A percentile compares a stretch with the other conserved stretches of the same genome.
Evolutionary conservation across 2,113 vertebrate genomes (phyloP).

Genomic region (Sorex fumeus): DNA sequence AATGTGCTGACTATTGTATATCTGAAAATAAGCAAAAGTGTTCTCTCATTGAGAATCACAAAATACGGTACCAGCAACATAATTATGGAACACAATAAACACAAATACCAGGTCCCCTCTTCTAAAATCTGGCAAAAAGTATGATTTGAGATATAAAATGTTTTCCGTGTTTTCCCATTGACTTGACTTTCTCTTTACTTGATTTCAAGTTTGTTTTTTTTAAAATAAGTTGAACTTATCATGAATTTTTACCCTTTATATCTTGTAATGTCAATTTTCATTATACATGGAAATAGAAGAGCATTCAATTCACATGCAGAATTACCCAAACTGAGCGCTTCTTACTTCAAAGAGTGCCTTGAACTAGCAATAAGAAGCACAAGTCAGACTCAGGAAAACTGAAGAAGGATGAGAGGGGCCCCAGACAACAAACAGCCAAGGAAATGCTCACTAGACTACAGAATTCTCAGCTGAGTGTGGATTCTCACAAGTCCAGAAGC

Average conservation of each 20-base stretch:
- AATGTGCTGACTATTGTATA: not conserved
- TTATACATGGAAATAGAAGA: not conserved
- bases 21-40: conserved; percentile 14
- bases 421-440: not conserved
- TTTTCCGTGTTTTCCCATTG: not conserved
- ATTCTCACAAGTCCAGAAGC: not conserved
- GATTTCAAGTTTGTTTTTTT: not conserved
- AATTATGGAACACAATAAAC: conserved; percentile 23
- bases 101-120: not conserved
- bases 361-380: not conserved
- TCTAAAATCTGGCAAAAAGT: not conserved
- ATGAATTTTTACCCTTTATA: conserved; percentile 4
- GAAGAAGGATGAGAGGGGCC: not conserved
- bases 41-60: conserved; percentile 22
- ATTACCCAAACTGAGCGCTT: not conserved
- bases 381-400: not conserved
- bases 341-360: not conserved
- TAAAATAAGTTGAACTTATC: conserved; percentile 4
- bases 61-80: not conserved
- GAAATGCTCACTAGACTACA: not conserved
- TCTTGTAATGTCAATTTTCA: not conserved
- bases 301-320: not conserved
- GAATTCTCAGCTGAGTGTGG: not conserved
- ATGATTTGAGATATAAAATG: not conserved
- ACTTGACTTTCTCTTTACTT: conserved; percentile 42